Base-by-base conservation (phyloP, 1,140 invertebrate species). In the Myzus persicae region DNA sequence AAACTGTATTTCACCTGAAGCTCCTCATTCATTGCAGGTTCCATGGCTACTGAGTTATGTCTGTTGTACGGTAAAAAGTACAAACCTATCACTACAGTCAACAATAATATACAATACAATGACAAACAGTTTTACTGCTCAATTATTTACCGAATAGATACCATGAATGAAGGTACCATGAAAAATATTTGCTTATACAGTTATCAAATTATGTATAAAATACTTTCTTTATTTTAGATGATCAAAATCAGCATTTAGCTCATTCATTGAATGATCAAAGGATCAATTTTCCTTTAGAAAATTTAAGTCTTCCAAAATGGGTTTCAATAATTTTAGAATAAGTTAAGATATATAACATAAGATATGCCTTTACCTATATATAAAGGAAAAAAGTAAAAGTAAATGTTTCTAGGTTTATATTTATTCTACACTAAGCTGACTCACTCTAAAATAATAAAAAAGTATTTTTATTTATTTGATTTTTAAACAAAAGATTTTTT, bases 401-500 rank as follows among this genome's bases (percentile, higher is more conserved):
- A n/a, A n/a, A n/a, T n/a, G n/a, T n/a, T n/a, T n/a, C n/a, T 44
- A 5, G 8, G 42, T 8, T 44, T n/a, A 67, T 1, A 8, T 92
- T 67, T 59, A 84, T 92, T 92, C 67, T 84, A 92, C 26, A 42
- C 54, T 31, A 92, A 81, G 91, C 76, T 81, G 76, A 92, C 24
- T 92, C 14, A 84, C 46, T 92, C 81, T 81, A 84, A 84, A 92
- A 31, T 92, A 84, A 92, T 76, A 36, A 84, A 51, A 92, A 44
- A 82, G 31, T 59, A 84, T 91, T 92, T 92, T 92, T 92, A 92
- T 84, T 92, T 42, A 51, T 84, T 92, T 92, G 76, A 92, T 92
- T 92, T 92, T 92, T 92, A 92, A 92, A 42, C 46, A 92, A 92
- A 92, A 92, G 2, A 92, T 92, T 92, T 92, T 59, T 92, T 36